These are phyloP conservation scores for Seira musarum DNA, from an alignment of 2,888 invertebrate species.

Conservation along the genomic window DNA sequence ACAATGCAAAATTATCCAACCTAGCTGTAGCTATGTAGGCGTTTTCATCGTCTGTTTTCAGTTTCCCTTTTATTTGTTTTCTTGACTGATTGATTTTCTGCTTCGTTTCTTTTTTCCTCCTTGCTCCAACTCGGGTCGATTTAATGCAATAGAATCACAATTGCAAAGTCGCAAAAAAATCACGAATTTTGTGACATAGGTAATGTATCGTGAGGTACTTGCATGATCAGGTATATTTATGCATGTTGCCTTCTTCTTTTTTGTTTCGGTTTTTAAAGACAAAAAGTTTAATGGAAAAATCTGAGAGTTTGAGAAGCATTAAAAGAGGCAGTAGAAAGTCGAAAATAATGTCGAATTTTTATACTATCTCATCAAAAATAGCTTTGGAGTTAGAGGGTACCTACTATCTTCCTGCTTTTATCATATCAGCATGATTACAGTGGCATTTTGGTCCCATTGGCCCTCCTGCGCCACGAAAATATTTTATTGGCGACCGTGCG, in stretches of 20 bases:
- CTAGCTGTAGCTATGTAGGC: no score
- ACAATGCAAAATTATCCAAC: no score
- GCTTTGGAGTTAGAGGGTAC: no score
- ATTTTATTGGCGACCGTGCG: background rate
- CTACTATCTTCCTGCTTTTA: conserved; percentile 10
- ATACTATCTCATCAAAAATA: no score
- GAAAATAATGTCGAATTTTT: no score
- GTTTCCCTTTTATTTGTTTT: background rate
- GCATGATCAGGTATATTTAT: background rate
- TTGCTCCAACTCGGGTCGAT: background rate
- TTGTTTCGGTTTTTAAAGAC: background rate
- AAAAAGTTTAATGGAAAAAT: no score
- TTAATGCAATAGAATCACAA: background rate
- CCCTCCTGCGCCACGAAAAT: no score
- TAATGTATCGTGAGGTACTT: conserved; percentile 24
- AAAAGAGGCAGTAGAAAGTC: no score
- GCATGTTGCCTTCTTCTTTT: conserved; percentile 2
- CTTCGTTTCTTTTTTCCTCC: background rate
- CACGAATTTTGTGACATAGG: no score
- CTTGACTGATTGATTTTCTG: conserved; percentile 52
- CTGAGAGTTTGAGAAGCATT: no score
- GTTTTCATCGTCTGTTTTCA: background rate
- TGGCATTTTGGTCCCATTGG: no score
- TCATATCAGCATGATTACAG: conserved; percentile 11
- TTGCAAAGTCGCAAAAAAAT: conserved; percentile 18